Base-by-base conservation (phyloP, 2,113 vertebrate genomes). In the Amphiprion percula region DNA sequence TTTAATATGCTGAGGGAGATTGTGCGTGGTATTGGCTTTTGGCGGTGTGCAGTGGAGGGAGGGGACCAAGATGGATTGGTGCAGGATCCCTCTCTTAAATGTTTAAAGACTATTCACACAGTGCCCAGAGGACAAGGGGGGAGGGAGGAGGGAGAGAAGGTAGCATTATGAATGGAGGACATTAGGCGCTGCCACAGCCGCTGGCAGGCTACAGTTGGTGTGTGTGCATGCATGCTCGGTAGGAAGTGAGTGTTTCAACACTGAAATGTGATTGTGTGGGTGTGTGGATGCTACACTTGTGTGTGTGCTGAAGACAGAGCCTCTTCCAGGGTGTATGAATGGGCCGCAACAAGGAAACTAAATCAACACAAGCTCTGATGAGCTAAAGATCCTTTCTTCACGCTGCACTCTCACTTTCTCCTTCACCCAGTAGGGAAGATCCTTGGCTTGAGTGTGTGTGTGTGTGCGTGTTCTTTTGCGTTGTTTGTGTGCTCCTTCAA, bases 71-170 rank as follows among this genome's bases (percentile, higher is more conserved):
- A 93, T 90, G 84, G 84, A 94, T 91, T 80, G 88, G 80, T 88
- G 87, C 89, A 91, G 89, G 82, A 93, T 91, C 83, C 72, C 87
- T 73, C 89, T 91, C 74, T 91, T 94, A 91, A 94, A 95, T 93
- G 92, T 93, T 94, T 93, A 92, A 93, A 93, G 83, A 86, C 83
- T 86, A 84, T 79, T 82, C 83, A 81, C 72, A 78, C 63, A 64
- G 69, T 79, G 70, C 64, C 49, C 65, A 46, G 33, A 73, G 67
- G 67, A 79, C 0, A 44, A 46, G 59, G 26, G 30, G 54, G 23
- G 26, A 12, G 54, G 11, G 26, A 26, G 63, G 33, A 21, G 74
- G 41, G 78, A 46, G 77, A 60, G 73, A 28, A 58, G 70, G 68
- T 41, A 53, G 74, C 63, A 39, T 82, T 89, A 86, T 91, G 74